phyloP scores from a whole-genome alignment of 1,140 invertebrate genomes.

The Proales similis region DNA sequence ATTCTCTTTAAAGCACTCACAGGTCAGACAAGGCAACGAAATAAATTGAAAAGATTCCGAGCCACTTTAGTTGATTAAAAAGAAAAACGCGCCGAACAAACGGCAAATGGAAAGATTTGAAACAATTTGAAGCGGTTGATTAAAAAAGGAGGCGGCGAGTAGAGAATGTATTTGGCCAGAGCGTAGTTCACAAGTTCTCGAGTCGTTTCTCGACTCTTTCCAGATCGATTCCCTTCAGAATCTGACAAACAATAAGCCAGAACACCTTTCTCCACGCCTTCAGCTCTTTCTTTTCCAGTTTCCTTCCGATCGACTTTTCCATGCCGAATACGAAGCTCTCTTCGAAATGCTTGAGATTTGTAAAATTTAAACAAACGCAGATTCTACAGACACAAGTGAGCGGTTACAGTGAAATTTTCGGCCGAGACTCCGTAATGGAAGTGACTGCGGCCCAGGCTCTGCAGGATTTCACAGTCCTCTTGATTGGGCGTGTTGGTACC shows the following conservation, averaged over 20 bases:
- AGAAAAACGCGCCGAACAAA: neutral
- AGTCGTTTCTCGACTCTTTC: conserved; percentile 30
- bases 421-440: conserved; percentile 28
- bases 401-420: conserved; percentile 15
- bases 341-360: conserved; percentile 20
- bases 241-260: conserved; percentile 12
- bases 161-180: too few relatives aligned
- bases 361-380: neutral
- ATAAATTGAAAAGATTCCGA: neutral
- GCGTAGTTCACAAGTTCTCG: too few relatives aligned
- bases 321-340: conserved; percentile 3
- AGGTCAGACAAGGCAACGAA: neutral
- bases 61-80: neutral
- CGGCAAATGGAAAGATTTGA: neutral
- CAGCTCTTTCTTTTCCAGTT: conserved; percentile 1
- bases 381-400: neutral
- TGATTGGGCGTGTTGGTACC: neutral
- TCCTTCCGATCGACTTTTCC: neutral
- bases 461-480: conserved; percentile 1
- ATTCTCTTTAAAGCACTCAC: neutral
- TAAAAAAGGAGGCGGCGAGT: neutral
- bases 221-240: conserved; percentile 9
- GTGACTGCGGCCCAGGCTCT: conserved; percentile 17
- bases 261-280: conserved; percentile 19
- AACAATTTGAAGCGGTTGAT: neutral